Evolutionary conservation across 2,888 invertebrate genomes (phyloP).

Genomic region (Pammene aurita): DNA sequence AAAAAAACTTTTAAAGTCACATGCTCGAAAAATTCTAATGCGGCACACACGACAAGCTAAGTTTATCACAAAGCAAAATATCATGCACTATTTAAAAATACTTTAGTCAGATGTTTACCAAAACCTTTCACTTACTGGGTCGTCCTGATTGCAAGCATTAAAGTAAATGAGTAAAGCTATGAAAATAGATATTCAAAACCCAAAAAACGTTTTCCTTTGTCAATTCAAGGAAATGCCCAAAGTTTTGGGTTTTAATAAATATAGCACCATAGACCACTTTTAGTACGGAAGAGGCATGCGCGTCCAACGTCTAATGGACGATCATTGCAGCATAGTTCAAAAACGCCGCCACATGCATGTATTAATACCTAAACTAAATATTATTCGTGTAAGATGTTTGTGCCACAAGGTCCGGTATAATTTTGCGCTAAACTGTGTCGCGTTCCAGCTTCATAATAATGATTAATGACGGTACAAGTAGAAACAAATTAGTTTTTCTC

Average conservation of each 20-base stretch:
- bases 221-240: slow-evolving; percentile 20
- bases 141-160: slow-evolving; percentile 33
- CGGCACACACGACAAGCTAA: neutral
- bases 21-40: neutral
- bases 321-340: neutral
- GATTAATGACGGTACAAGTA: too few relatives aligned
- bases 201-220: slow-evolving; percentile 17
- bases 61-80: neutral
- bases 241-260: neutral
- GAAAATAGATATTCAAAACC: neutral
- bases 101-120: neutral
- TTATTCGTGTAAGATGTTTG: too few relatives aligned
- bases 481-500: too few relatives aligned
- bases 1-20: too few relatives aligned
- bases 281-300: neutral
- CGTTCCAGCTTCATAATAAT: too few relatives aligned
- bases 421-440: too few relatives aligned
- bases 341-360: neutral
- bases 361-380: too few relatives aligned
- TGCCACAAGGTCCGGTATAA: too few relatives aligned
- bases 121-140: slow-evolving; percentile 38
- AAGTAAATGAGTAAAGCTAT: slow-evolving; percentile 16
- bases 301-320: neutral
- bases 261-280: neutral
- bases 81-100: slow-evolving; percentile 7